Evolutionary conservation across 2,797 vertebrate species (phyloP), one percentile per base, ranked within the genome.

Genomic region (Poeciliopsis presidionis): DNA sequence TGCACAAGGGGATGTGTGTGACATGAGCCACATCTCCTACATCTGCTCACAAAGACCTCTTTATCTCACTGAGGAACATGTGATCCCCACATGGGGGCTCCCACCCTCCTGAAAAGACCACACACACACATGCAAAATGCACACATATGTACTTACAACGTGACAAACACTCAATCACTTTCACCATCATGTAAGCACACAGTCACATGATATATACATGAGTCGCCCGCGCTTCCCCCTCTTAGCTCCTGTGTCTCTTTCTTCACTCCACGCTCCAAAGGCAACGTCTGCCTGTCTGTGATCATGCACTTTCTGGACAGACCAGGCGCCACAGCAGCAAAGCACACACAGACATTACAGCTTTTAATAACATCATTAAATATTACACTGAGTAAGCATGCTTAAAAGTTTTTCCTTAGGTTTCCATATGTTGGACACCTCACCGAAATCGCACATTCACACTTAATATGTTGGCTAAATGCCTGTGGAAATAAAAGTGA

Each of bases 21-120:
- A 79, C 78, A 67, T 83, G 67, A 87, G 85, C 82, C 81, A 80
- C 33, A 80, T 89, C 85, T 87, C 84, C 83, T 84, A 75, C 91
- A 92, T 92, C 84, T 93, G 92, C 79, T 90, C 80, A 91, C 91
- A 93, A 94, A 94, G 91, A 73, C 53, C 75, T 86, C 88, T 93
- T 93, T 93, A 92, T 93, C 73, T 73, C 39, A 72, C 51, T 78
- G 76, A 71, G 74, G 79, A 81, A 88, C 93, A 93, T 79, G 74
- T 94, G 93, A 94, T 86, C 75, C 80, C 82, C 93, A 93, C 92
- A 94, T 92, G 92, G 86, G 79, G 79, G 75, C 84, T 86, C 74
- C 86, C 74, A 80, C 78, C 67, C 59, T 90, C 84, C 78, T 82
- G 82, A 80, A 78, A 90, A 70, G 91, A 49, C 92, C 88, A 65